phyloP scores from a whole-genome alignment of 2,797 vertebrate genomes.

The Sternotherus odoratus region DNA sequence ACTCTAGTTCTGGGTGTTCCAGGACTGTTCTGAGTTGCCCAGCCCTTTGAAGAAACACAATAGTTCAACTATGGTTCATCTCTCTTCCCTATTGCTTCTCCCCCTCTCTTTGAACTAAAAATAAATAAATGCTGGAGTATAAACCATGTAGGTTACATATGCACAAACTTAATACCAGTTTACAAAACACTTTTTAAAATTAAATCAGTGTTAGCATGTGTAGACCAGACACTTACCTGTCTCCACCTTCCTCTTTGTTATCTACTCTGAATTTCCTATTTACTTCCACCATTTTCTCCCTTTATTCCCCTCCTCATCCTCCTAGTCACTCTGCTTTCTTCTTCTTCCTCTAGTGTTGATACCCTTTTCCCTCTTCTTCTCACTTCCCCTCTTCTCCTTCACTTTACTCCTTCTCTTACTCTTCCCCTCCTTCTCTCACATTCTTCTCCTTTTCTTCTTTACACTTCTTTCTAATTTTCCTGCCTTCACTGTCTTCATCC shows the following conservation, averaged over 20 bases:
- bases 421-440: not conserved
- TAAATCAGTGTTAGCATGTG: not conserved
- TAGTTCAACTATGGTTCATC: too few species aligned
- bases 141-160: too few species aligned
- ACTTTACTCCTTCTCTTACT: not conserved
- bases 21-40: too few species aligned
- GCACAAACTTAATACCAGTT: too few species aligned
- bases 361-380: too few species aligned
- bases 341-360: too few species aligned
- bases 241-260: not conserved
- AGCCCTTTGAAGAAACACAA: too few species aligned
- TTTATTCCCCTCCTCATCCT: not conserved
- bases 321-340: not conserved
- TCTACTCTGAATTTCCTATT: not conserved
- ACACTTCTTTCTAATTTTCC: not conserved
- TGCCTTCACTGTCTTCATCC: not conserved
- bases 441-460: not conserved
- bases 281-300: not conserved
- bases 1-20: too few species aligned
- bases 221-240: fast-evolving
- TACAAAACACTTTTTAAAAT: too few species aligned
- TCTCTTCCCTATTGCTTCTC: too few species aligned
- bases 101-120: too few species aligned
- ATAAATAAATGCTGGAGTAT: too few species aligned
- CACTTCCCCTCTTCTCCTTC: not conserved